Evolutionary conservation across 1,140 invertebrate species (phyloP), one percentile per base, ranked within the genome.

Genomic region (Lineus longissimus): DNA sequence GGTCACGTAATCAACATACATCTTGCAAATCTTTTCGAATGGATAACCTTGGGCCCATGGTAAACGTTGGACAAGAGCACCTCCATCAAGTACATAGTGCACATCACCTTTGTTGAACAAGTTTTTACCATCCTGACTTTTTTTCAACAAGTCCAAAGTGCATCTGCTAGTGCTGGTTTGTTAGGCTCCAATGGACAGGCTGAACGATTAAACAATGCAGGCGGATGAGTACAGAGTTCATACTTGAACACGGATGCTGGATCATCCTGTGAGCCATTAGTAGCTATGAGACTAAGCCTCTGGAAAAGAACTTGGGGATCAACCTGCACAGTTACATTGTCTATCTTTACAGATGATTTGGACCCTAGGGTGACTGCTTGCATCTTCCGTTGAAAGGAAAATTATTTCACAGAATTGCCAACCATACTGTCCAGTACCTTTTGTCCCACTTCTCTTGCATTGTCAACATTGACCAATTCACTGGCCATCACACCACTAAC

Each of bases 401-500:
- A 68, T 0, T 65, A 55, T 31, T 36, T 23, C 13, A 65, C 61
- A 11, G 40, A 59, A 33, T 63, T 36, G n/a, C 61, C 69, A 23
- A 56, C 43, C 64, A 69, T 69, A n/a, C 9, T 40, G 22, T 56
- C 13, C 9, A 69, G 22, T 17, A 71, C 65, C 19, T 51, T 51
- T 19, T 64, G 31, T 40, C 65, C 63, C 19, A 68, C 30, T 43
- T 59, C 13, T 29, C 41, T 63, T 33, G 66, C 63, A 25, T 56
- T 43, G 45, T 68, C 66, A 11, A 43, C 59, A 65, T 63, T 62
- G 13, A 63, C 68, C n/a, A 1, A 51, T 4, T 41, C 25, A 17
- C 45, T 29, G 25, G 61, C 45, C 65, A 54, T 29, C 43, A n/a
- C n/a, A n/a, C 40, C 40, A 13, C 11, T 43, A 43, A 19, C 40